Evolutionary conservation across 2,888 invertebrate species (phyloP), one percentile per base, ranked within the genome.

Genomic region (Drosophila nr. medialis): DNA sequence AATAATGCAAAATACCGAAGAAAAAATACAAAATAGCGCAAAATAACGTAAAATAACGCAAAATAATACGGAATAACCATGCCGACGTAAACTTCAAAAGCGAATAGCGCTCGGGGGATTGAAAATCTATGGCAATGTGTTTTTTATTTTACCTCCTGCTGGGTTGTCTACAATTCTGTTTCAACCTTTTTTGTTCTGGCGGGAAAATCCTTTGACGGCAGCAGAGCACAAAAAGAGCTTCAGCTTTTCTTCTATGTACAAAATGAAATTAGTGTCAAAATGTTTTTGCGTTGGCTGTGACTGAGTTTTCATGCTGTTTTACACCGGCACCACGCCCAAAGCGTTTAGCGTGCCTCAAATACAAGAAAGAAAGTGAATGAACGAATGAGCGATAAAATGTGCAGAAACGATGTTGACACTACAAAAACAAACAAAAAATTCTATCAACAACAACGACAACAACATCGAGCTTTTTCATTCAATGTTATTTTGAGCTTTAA

Each of bases 181-280:
- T 77, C 74, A 81, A 79, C 80, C 81, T 80, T 84, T 86, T 79
- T 55, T 55, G 67, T 77, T 75, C 67, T 61, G 54, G 71, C 73
- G 75, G 76, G 75, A 77, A 86, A 86, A 83, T 86, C 83, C 86
- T 86, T 86, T 86, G 86, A 86, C 84, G 80, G 80, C 71, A 77
- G 56, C 61, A 64, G 60, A 73, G 74, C 71, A 70, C 64, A 78
- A 59, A 55, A 65, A 64, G 29, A 70, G 74, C 82, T 81, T 61
- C 70, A 76, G 77, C 80, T 81, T 81, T 83, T 86, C 81, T 85
- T 87, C 79, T 77, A 71, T 84, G 82, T 80, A 86, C 78, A 86
- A 86, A 86, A 86, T 86, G 89, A 86, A 86, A 86, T 86, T 86
- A 86, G 86, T 88, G 86, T 86, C 86, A 86, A 86, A 86, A 86